Conservation (phyloP, 2,888 invertebrate species). For the Aethes cnicana region DNA sequence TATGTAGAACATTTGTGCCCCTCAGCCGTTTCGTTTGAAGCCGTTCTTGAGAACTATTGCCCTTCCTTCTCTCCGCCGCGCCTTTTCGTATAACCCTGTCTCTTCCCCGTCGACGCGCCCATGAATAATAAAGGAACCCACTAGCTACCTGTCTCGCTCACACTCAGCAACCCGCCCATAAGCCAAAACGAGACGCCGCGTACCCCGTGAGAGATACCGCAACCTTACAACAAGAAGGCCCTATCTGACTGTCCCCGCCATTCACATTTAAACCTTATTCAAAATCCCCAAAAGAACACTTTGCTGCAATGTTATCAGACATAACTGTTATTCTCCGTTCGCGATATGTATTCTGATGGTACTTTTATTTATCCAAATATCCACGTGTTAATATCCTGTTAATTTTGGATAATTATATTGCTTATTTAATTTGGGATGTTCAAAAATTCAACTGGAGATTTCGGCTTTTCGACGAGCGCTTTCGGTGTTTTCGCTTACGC, state of each 20-base stretch:
- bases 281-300: too few species aligned
- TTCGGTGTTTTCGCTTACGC: not conserved
- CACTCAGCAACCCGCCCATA: not conserved
- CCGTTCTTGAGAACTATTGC: conserved; percentile 20
- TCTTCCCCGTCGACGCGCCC: conserved; percentile 16
- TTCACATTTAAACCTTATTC: too few species aligned
- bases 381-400: conserved; percentile 33
- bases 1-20: conserved; percentile 31
- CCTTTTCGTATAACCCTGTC: conserved; percentile 16
- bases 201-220: conserved; percentile 9
- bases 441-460: conserved; percentile 20
- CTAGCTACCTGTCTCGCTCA: conserved; percentile 31
- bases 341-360: conserved; percentile 14
- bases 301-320: too few species aligned
- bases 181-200: conserved; percentile 20
- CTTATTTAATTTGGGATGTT: conserved; percentile 29
- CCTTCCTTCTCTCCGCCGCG: conserved; percentile 20
- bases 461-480: conserved; percentile 1
- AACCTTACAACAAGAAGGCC: too few species aligned
- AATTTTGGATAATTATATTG: conserved; percentile 33
- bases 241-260: too few species aligned
- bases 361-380: conserved; percentile 25
- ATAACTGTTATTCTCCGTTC: too few species aligned
- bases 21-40: conserved; percentile 32
- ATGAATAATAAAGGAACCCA: conserved; percentile 33